phyloP scores from a whole-genome alignment of 2,797 vertebrate species.

The Phaenicophaeus curvirostris region DNA sequence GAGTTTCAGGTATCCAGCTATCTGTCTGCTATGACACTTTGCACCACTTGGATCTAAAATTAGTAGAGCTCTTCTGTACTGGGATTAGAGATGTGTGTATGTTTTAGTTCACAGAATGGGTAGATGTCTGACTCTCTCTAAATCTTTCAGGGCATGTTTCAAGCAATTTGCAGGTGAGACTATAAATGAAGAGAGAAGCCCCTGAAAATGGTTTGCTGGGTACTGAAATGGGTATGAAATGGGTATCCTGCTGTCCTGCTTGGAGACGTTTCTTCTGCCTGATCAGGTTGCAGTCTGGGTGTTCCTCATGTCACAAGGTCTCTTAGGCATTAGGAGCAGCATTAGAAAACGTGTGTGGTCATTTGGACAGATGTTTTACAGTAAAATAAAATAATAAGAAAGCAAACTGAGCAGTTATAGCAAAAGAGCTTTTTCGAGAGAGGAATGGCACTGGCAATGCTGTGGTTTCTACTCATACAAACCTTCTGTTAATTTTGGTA shows the following conservation, averaged over 20 bases:
- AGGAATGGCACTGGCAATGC: neutral
- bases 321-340: neutral
- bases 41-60: constrained; percentile 76
- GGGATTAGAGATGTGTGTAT: constrained; percentile 32
- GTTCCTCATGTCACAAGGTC: neutral
- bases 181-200: neutral
- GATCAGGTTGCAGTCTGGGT: constrained; percentile 27
- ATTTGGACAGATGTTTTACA: neutral
- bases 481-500: constrained; percentile 10
- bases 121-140: neutral
- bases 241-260: neutral
- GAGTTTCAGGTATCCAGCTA: constrained; percentile 54
- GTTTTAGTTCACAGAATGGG: constrained; percentile 15
- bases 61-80: constrained; percentile 65
- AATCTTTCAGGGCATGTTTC: neutral
- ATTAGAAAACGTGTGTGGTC: neutral
- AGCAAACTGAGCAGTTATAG: neutral
- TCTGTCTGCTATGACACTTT: constrained; percentile 63
- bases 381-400: neutral
- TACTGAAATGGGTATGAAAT: neutral
- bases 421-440: neutral
- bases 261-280: neutral
- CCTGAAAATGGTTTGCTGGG: neutral
- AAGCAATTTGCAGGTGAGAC: neutral
- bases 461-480: constrained; percentile 12